Evolutionary conservation across 2,113 vertebrate genomes (phyloP).

Genomic region (Polyodon spathula): DNA sequence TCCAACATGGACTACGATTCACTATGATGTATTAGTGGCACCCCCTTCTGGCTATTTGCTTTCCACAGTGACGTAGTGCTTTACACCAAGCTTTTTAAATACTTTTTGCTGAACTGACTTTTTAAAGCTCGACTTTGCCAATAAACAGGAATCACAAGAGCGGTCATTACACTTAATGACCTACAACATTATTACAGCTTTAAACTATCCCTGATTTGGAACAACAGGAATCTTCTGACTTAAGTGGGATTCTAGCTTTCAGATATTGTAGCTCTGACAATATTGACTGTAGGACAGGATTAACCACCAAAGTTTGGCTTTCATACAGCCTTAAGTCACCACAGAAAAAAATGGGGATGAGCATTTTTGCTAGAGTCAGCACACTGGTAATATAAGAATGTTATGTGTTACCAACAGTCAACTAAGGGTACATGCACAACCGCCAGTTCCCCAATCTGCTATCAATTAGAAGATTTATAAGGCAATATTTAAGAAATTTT

Average conservation of each 20-base stretch:
- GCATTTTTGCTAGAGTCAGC: constrained; percentile 17
- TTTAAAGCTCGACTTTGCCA: too few relatives aligned
- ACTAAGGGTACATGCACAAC: not conserved
- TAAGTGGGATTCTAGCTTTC: not conserved
- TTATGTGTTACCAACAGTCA: constrained; percentile 9
- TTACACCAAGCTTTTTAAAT: too few relatives aligned
- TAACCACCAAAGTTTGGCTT: constrained; percentile 14
- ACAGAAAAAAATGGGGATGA: constrained; percentile 12
- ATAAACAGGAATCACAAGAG: too few relatives aligned
- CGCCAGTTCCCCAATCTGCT: constrained; percentile 32
- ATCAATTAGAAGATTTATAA: constrained; percentile 51
- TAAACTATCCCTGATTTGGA: too few relatives aligned
- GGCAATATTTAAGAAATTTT: constrained; percentile 31
- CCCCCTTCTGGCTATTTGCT: too few relatives aligned
- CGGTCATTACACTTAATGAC: too few relatives aligned
- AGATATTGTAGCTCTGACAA: constrained; percentile 4
- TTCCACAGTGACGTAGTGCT: too few relatives aligned
- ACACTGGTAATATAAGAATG: constrained; percentile 8
- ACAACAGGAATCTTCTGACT: not conserved
- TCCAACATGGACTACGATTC: too few relatives aligned
- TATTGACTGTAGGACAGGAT: not conserved
- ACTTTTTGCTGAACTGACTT: too few relatives aligned
- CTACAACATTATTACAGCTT: too few relatives aligned
- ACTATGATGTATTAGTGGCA: too few relatives aligned
- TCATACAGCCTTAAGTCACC: constrained; percentile 20